Evolutionary conservation across 2,113 vertebrate species (phyloP), one percentile per base, ranked within the genome.

Genomic region (Paramormyrops kingsleyae): DNA sequence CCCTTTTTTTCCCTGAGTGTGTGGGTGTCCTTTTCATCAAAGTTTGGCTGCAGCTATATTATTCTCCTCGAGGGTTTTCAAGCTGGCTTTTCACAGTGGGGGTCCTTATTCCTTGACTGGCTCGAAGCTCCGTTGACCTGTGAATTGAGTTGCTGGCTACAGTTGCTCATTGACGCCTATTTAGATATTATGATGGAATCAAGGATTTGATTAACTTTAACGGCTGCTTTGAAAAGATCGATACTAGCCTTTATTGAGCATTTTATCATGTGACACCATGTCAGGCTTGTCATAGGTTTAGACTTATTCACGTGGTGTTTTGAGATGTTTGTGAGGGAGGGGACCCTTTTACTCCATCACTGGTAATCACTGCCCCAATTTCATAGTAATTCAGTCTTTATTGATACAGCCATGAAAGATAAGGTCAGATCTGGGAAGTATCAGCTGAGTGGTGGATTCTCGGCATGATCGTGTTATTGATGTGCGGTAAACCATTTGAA

Each of bases 1-100:
- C 13, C 85, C 85, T 53, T 87, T 87, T 80, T 74, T 88, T 39
- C 19, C 35, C 27, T 39, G 19, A 24, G 31, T 66, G 87, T 59
- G 87, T 62, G 87, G 87, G 87, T 24, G 85, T 56, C 85, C 50
- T 87, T 87, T 53, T 87, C 31, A 53, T 56, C 50, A 56, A 87
- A 47, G 49, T 50, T 87, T 87, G 50, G 50, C 85, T 56, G 85
- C 50, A 31, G 85, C 85, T 87, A 39, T 88, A 44, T 56, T 88
- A 27, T 88, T 44, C 39, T 88, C 56, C 56, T 59, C 39, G 21
- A 66, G 87, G 85, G 85, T 56, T 87, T 53, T 87, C 15, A 52
- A 87, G 7, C 49, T 56, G 85, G 31, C 50, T 52, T 87, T 87
- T 87, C 85, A 87, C 50, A 87, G 85, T 47, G 7, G 50, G 47